Evolutionary conservation across 2,888 invertebrate species (phyloP), one percentile per base, ranked within the genome.

Genomic region (Empis stercorea): DNA sequence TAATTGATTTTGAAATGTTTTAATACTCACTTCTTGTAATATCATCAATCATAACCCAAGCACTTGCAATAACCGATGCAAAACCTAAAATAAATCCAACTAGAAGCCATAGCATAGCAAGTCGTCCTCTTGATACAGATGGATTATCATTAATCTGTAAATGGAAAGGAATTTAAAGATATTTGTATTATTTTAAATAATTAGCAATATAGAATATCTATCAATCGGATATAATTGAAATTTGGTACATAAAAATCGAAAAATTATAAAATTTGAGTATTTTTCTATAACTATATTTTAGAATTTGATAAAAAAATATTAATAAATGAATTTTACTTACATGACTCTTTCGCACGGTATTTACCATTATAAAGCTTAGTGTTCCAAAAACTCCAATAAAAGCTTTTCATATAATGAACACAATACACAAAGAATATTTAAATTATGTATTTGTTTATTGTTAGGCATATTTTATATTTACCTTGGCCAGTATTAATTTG

Each of bases 1-100:
- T 39, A 37, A 45, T 44, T 43, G 41, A 48, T 45, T 48, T 39
- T 51, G 10, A 10, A 30, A 13, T 16, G n/a, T n/a, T n/a, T n/a
- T 46, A 23, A 34, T 10, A 56, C 67, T 71, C 64, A 84, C 84
- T 38, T 10, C n/a, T 13, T 40, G 40, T 80, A 61, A 84, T 95
- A 61, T 86, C 81, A 23, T 87, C 88, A 70, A 96, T 92, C 54
- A 99, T 78, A 51, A 99, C 89, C 94, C 96, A 96, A 60, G 89
- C 85, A 7, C 96, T 83, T 2, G 95, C 95, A 56, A 99, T 94
- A 30, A 99, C 80, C 0, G 95, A 84, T 0, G 93, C 91, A 66
- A 99, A 99, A 17, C 95, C 94, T 62, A 99, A 79, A 1, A 97
- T 87, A 67, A 99, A 97, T 1, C 97, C 99, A 45, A 95, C 73